A percentile compares a stretch with the other conserved stretches of the same genome.
Evolutionary conservation across 2,797 vertebrate genomes (phyloP).

Genomic region (Erethizon dorsatum): DNA sequence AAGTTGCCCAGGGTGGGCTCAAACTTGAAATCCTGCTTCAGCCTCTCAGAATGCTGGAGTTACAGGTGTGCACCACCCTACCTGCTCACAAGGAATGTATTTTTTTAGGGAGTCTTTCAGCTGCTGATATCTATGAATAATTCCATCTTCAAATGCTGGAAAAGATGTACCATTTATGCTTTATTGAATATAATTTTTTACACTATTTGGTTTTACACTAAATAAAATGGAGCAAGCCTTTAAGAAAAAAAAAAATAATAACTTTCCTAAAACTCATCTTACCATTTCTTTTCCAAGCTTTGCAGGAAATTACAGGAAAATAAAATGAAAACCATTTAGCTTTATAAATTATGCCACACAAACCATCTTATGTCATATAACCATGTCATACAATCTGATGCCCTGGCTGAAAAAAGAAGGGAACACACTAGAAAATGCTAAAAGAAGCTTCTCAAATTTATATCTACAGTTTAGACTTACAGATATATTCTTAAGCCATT

Average conservation of each 20-base stretch:
- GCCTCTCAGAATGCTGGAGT: neutral
- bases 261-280: neutral
- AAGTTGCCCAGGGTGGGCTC: neutral
- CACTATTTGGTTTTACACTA: neutral
- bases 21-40: neutral
- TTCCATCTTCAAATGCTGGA: neutral
- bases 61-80: neutral
- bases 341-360: neutral
- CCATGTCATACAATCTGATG: neutral
- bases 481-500: neutral
- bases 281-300: slow-evolving; percentile 28
- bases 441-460: neutral
- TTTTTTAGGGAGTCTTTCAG: slow-evolving; percentile 20
- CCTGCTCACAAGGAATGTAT: neutral
- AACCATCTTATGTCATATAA: neutral
- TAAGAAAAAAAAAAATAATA: neutral
- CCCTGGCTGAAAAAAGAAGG: neutral
- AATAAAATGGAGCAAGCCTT: slow-evolving; percentile 17
- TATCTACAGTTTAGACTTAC: neutral
- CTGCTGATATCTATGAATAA: neutral
- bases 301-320: slow-evolving; percentile 59
- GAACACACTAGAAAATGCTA: neutral
- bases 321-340: slow-evolving; percentile 31
- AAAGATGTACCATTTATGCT: neutral
- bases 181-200: neutral